These are phyloP conservation scores for Ochotona princeps DNA, from an alignment of 2,113 vertebrate species.

Conservation along the genomic window DNA sequence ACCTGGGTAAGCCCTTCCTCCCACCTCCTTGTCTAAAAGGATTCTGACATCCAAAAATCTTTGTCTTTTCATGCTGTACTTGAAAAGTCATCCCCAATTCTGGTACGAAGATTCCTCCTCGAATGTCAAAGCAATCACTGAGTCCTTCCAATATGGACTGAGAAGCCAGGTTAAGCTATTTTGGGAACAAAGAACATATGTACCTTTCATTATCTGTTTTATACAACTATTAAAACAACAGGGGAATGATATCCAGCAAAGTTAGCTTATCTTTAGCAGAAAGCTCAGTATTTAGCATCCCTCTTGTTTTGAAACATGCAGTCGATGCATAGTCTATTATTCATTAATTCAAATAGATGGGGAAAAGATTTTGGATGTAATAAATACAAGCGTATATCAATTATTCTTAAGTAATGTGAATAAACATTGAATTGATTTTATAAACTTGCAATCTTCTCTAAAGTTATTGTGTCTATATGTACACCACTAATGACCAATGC, in stretches of 20 bases:
- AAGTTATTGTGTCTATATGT: neutral
- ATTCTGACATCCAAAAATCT: conserved; percentile 99
- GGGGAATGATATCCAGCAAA: conserved; percentile 12
- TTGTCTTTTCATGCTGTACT: conserved; percentile 94
- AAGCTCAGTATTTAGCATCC: neutral
- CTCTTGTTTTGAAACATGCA: neutral
- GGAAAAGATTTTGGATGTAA: neutral
- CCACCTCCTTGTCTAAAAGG: conserved; percentile 97
- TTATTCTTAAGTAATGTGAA: conserved; percentile 30
- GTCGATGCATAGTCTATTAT: neutral
- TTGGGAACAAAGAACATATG: neutral
- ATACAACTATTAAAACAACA: conserved; percentile 18
- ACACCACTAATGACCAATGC: neutral
- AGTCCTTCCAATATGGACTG: conserved; percentile 98
- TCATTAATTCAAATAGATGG: neutral
- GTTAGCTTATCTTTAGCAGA: neutral
- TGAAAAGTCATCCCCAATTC: conserved; percentile 96
- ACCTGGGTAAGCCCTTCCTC: conserved; percentile 96
- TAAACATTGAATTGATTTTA: neutral
- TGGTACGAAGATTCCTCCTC: conserved; percentile 96
- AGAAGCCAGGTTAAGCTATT: conserved; percentile 96
- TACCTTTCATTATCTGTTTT: neutral
- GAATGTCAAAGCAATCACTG: conserved; percentile 98
- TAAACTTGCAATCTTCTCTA: conserved; percentile 13
- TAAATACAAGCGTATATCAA: neutral